Conservation (phyloP, 2,888 invertebrate genomes). For the Seladonia tumulorum region DNA sequence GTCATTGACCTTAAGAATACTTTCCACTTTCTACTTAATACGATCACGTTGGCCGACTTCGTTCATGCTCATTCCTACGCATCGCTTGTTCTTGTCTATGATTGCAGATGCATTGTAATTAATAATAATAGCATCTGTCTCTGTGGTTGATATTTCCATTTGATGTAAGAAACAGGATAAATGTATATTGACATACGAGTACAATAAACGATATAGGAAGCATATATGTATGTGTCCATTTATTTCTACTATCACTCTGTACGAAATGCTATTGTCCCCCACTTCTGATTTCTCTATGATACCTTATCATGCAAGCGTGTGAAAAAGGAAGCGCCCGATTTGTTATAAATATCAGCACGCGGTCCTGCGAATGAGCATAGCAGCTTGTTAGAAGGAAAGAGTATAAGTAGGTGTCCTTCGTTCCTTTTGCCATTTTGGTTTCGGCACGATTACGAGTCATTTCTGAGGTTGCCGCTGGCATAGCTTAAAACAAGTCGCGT, state of each 20-base stretch:
- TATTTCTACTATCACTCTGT: background rate
- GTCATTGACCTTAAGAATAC: conserved; percentile 62
- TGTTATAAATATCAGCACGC: background rate
- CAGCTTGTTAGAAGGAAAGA: background rate
- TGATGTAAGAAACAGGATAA: background rate
- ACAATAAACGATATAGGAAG: background rate
- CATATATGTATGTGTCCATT: too few species aligned
- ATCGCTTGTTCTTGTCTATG: background rate
- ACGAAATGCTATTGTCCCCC: background rate
- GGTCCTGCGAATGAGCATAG: background rate
- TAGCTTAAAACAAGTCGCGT: conserved; percentile 83
- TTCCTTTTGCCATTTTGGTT: conserved; percentile 70
- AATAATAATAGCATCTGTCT: background rate
- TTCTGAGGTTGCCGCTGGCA: conserved; percentile 80
- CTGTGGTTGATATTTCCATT: background rate
- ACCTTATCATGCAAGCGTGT: background rate
- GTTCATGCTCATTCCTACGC: conserved; percentile 10
- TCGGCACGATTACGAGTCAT: conserved; percentile 72
- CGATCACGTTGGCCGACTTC: conserved; percentile 22
- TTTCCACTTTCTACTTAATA: conserved; percentile 57
- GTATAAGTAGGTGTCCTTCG: background rate
- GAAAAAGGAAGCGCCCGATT: background rate
- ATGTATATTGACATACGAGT: background rate
- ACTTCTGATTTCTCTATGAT: background rate
- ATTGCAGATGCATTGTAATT: background rate